Base-by-base conservation (phyloP, 1,140 invertebrate species). In the Drosophila willistoni region DNA sequence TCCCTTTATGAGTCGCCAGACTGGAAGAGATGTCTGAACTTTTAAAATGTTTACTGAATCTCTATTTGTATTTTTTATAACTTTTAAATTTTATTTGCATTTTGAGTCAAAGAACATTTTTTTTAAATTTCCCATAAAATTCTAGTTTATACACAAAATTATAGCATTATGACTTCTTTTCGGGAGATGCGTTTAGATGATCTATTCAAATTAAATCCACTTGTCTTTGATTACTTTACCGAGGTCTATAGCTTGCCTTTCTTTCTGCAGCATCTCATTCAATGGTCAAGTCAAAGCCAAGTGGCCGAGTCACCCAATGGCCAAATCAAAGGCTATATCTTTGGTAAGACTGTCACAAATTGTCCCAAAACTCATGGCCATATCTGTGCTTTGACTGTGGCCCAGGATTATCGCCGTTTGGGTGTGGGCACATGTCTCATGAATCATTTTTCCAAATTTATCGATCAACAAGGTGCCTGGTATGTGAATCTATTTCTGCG, bases 191-290 rank as follows among this genome's bases (percentile, higher is more conserved):
- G 47, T 9, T 34, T 80, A 4, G 80, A 83, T 33, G 83, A 87
- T 68, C 56, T 87, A 0, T 89, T 89, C 5, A 89, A 83, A 65
- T 79, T 87, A 3, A 87, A 89, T 55, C 19, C 63, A 0, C 14
- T 87, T 5, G 76, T 77, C 2, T 82, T 87, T n/a, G 83, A 87
- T 72, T 19, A 63, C 0, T 67, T 65, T 0, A 83, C 84, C 0
- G 83, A 87, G 33, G 71, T 87, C 3, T 87, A 87, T 7, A 57
- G 65, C 7, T 19, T 87, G 13, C 25, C 67, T 0, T 87, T 89
- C 42, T 87, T 70, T n/a, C 3, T 83, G 0, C 69, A 69, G 0
- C 68, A 87, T 22, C 34, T 87, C 0, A 36, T 78, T 12, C 39
- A 77, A 33, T 89, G 68, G 56, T 70, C 83, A 5, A 67, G 70